Percentiles rank a stretch among this genome's conserved stretches.
phyloP scores from a whole-genome alignment of 2,888 invertebrate species.

The Pristionchus arcanus region DNA sequence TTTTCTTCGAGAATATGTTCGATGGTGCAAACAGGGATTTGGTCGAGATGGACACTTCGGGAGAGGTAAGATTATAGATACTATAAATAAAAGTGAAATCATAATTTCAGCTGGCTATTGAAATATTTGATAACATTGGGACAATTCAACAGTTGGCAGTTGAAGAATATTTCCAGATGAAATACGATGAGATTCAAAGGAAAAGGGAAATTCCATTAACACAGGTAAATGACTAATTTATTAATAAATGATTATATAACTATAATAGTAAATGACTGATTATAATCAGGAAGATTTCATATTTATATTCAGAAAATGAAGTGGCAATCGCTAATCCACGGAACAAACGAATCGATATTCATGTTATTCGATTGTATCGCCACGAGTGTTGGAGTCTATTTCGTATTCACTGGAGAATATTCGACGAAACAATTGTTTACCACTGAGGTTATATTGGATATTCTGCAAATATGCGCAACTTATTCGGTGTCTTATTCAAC shows the following conservation, averaged over 20 bases:
- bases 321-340: constrained; percentile 13
- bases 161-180: not conserved
- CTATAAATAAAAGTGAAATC: not conserved
- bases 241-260: no score
- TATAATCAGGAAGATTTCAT: no score
- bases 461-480: not conserved
- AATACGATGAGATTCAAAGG: constrained; percentile 28
- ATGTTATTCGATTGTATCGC: constrained; percentile 29
- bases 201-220: not conserved
- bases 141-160: constrained; percentile 38
- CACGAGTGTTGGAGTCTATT: constrained; percentile 26
- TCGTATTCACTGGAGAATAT: constrained; percentile 28
- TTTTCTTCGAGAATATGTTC: not conserved
- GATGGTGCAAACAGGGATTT: not conserved
- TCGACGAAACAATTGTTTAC: constrained; percentile 12
- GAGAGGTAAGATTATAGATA: not conserved
- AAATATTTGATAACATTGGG: constrained; percentile 16
- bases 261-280: no score
- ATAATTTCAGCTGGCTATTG: not conserved
- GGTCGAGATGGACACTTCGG: not conserved
- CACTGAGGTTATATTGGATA: not conserved
- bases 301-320: not conserved
- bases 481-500: not conserved
- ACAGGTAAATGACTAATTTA: not conserved
- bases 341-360: not conserved